These are phyloP conservation scores for Florisuga fusca DNA, from an alignment of 2,797 vertebrate genomes.

Conservation along the genomic window DNA sequence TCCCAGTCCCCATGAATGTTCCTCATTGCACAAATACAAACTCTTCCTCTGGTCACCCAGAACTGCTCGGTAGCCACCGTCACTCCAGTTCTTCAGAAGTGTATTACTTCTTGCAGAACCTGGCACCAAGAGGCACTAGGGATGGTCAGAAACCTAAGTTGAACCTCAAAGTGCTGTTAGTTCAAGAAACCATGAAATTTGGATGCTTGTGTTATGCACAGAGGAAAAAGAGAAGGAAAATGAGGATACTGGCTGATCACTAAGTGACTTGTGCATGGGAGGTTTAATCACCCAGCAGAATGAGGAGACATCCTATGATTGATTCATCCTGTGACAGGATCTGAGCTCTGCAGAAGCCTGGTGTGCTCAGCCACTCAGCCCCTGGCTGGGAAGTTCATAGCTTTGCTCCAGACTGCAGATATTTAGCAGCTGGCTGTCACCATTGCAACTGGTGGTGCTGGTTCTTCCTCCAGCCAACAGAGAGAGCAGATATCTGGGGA, in stretches of 20 bases:
- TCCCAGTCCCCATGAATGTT: background rate
- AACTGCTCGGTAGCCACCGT: background rate
- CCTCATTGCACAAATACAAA: background rate
- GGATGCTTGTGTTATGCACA: background rate
- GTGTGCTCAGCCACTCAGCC: background rate
- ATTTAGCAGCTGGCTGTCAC: no score
- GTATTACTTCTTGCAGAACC: background rate
- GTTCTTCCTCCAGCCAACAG: background rate
- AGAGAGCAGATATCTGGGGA: no score
- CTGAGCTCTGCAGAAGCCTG: background rate
- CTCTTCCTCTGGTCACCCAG: background rate
- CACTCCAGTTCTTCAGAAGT: background rate
- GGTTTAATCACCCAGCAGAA: background rate
- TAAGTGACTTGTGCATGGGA: background rate
- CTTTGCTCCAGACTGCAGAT: background rate
- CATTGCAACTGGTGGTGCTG: background rate
- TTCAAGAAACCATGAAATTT: background rate
- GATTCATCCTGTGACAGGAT: no score
- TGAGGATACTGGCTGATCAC: background rate
- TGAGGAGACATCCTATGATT: no score
- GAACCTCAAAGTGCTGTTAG: background rate
- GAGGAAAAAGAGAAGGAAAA: background rate
- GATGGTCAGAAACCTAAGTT: background rate
- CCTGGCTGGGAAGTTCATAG: background rate
- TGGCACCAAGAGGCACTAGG: background rate